These are phyloP conservation scores for Poeciliopsis gracilis DNA, from an alignment of 2,797 vertebrate genomes.

Conservation along the genomic window DNA sequence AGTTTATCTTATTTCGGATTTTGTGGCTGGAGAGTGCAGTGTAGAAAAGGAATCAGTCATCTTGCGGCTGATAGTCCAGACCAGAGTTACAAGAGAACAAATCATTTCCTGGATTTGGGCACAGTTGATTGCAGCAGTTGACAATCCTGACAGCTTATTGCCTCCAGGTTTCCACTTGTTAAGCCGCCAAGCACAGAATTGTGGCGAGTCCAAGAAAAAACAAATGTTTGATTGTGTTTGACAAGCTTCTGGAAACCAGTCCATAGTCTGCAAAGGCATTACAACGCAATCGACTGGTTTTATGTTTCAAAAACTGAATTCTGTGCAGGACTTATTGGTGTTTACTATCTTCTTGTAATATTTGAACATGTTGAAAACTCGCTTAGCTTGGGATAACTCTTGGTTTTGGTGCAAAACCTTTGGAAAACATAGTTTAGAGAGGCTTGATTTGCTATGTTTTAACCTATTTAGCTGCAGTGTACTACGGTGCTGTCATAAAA, in stretches of 20 bases:
- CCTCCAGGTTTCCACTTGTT: constrained; percentile 72
- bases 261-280: constrained; percentile 43
- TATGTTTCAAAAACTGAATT: constrained; percentile 46
- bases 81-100: constrained; percentile 60
- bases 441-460: constrained; percentile 48
- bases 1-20: constrained; percentile 60
- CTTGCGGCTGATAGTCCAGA: constrained; percentile 58
- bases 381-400: constrained; percentile 21
- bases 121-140: constrained; percentile 72
- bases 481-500: constrained; percentile 44
- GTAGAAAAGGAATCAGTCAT: constrained; percentile 56
- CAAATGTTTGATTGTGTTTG: constrained; percentile 64
- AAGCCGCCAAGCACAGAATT: constrained; percentile 62
- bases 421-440: constrained; percentile 40
- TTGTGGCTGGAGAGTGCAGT: constrained; percentile 55
- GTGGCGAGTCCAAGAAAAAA: constrained; percentile 62
- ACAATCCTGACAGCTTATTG: constrained; percentile 75
- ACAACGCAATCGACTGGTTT: constrained; percentile 56
- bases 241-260: constrained; percentile 68
- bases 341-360: constrained; percentile 18
- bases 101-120: constrained; percentile 74
- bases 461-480: constrained; percentile 46
- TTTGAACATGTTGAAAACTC: constrained; percentile 33
- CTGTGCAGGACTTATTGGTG: constrained; percentile 22
- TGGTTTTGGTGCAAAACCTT: constrained; percentile 20